These are phyloP conservation scores for human (Homo sapiens) DNA, from an alignment of 2,113 vertebrate species.

Conservation along the genomic window GRCh38 chrX:25393501-25394000, in stretches of 20 bases:
- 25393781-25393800: background rate
- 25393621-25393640: background rate
- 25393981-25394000: constrained; percentile 31
- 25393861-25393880: background rate
- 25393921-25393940: background rate
- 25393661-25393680: background rate
- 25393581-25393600: constrained; percentile 4
- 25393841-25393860: background rate
- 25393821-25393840: background rate
- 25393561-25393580: background rate
- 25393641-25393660: background rate
- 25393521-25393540: constrained; percentile 5
- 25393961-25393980: constrained; percentile 22
- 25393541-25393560: background rate
- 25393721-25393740: background rate
- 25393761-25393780: background rate
- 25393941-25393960: constrained; percentile 25
- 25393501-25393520: background rate
- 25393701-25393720: background rate
- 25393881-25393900: constrained; percentile 34
- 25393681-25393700: background rate
- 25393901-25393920: constrained; percentile 18
- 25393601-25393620: background rate
- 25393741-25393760: background rate
- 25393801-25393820: background rate